These are phyloP conservation scores for Charina bottae DNA, from an alignment of 2,113 vertebrate genomes.

Conservation along the genomic window DNA sequence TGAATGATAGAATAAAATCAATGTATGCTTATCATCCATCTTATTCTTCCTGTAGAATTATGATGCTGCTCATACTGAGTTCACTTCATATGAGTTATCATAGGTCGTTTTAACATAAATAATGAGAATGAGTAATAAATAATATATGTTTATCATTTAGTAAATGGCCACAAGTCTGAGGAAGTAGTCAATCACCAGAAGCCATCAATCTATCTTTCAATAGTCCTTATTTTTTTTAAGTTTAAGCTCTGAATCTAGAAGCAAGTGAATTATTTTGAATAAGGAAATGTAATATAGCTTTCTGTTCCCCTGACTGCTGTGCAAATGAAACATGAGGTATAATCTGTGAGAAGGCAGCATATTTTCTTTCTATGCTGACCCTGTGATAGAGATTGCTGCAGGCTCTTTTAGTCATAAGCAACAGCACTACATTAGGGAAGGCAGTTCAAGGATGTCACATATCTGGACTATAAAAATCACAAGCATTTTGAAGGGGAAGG, in stretches of 20 bases:
- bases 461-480: neutral
- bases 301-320: neutral
- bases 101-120: slow-evolving; percentile 8
- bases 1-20: slow-evolving; percentile 44
- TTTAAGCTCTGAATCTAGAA: neutral
- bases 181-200: neutral
- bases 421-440: neutral
- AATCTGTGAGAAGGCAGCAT: neutral
- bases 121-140: slow-evolving; percentile 15
- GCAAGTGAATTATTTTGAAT: neutral
- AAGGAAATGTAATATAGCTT: neutral
- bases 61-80: slow-evolving; percentile 13
- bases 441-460: neutral
- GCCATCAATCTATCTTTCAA: neutral
- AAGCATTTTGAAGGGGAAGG: neutral
- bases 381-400: neutral
- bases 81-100: slow-evolving; percentile 27
- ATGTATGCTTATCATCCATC: slow-evolving; percentile 2
- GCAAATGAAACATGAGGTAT: neutral
- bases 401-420: neutral
- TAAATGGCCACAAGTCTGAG: neutral
- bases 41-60: neutral
- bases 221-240: neutral
- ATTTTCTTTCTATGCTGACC: neutral
- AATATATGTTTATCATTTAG: neutral